These are phyloP conservation scores for Caenorhabditis panamensis DNA, from an alignment of 2,888 invertebrate species.

Conservation along the genomic window DNA sequence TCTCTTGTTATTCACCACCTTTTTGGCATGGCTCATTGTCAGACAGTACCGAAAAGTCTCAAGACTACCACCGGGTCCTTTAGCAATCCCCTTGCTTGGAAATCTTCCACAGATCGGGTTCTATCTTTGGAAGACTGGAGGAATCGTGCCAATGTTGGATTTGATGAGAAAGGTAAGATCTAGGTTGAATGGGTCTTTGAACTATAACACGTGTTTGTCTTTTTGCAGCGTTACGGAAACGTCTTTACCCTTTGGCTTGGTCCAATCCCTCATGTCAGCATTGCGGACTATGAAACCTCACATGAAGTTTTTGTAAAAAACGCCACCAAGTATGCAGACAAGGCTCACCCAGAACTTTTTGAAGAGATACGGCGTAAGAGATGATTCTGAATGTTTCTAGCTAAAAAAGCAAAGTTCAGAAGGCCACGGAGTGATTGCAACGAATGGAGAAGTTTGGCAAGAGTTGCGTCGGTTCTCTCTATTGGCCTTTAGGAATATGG, in stretches of 20 bases:
- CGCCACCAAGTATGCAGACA: constrained; percentile 32
- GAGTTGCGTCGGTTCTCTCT: constrained; percentile 57
- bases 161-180: constrained; percentile 34
- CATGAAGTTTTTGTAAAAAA: constrained; percentile 54
- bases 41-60: constrained; percentile 36
- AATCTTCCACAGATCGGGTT: constrained; percentile 53
- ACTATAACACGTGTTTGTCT: background rate
- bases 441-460: constrained; percentile 59
- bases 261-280: constrained; percentile 42
- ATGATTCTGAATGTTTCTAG: no score
- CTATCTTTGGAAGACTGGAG: constrained; percentile 33
- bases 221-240: constrained; percentile 44
- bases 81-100: constrained; percentile 60
- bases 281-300: constrained; percentile 38
- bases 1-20: background rate
- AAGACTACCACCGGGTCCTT: constrained; percentile 49
- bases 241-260: constrained; percentile 56
- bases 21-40: constrained; percentile 20
- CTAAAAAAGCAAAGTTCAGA: no score
- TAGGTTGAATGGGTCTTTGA: no score
- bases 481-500: constrained; percentile 58
- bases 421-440: constrained; percentile 27
- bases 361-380: constrained; percentile 20
- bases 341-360: constrained; percentile 21
- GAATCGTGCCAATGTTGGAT: constrained; percentile 43